Evolutionary conservation across 2,113 vertebrate species (phyloP).

Genomic region (Panthera leo): DNA sequence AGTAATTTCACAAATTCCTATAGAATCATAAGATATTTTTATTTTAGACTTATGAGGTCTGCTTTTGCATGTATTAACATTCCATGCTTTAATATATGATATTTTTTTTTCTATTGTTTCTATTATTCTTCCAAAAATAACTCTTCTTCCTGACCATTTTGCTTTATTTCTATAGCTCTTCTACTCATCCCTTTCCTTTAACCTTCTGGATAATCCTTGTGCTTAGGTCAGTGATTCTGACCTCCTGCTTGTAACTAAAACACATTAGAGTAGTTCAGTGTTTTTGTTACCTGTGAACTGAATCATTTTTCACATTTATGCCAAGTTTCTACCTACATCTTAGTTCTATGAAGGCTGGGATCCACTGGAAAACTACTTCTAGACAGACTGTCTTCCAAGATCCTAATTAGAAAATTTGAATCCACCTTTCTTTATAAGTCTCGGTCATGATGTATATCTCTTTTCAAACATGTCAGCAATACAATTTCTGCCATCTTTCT

Average conservation of each 20-base stretch:
- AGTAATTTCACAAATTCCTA: slow-evolving; percentile 67
- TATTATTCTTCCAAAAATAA: slow-evolving; percentile 6
- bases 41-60: slow-evolving; percentile 61
- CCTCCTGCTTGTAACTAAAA: slow-evolving; percentile 36
- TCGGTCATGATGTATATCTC: neutral
- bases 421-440: neutral
- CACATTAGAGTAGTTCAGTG: neutral
- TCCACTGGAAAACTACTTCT: neutral
- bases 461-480: neutral
- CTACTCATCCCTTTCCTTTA: neutral
- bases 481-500: neutral
- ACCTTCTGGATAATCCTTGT: neutral
- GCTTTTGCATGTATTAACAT: slow-evolving; percentile 70
- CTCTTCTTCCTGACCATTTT: neutral
- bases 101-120: slow-evolving; percentile 47
- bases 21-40: slow-evolving; percentile 70
- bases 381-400: neutral
- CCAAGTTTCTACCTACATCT: neutral
- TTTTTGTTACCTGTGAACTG: neutral
- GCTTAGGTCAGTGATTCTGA: slow-evolving; percentile 33
- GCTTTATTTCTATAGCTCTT: neutral
- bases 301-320: neutral
- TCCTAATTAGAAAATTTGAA: neutral
- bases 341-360: neutral
- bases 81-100: slow-evolving; percentile 45